Evolutionary conservation across 2,113 vertebrate species (phyloP), one percentile per base, ranked within the genome.

Genomic region (Mesitornis unicolor): DNA sequence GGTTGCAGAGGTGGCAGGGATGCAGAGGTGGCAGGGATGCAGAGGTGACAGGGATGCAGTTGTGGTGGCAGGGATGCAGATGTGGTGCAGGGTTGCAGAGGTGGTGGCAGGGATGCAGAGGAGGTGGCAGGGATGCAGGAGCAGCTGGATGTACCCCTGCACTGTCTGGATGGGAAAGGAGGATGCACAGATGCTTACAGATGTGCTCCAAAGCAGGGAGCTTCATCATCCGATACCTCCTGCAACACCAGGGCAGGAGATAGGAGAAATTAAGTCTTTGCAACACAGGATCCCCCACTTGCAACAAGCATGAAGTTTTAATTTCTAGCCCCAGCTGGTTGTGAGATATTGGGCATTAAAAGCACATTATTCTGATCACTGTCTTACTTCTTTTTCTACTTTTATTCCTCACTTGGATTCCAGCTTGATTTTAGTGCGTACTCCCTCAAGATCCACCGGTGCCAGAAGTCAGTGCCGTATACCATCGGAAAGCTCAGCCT

Each of bases 271-370:
- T 7, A 94, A 95, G 36, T 9, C 64, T 90, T 45, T 16, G 15
- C 47, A 45, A 73, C 92, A 31, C 43, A 69, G 73, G 91, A 88
- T 87, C 80, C 61, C 70, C 88, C 19, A 36, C 92, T 87, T 60
- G 70, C 83, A 73, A 24, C 48, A 36, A 69, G 61, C 76, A n/a
- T 1, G n/a, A 25, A 63, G 93, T 67, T 96, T 89, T 93, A 53
- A 96, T 97, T 96, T 89, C 93, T 24, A 80, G 80, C 88, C 95
- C 67, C 97, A 96, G 92, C 93, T 94, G 93, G 93, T 90, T 91
- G 93, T 96, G 95, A 95, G 96, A 95, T 97, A 94, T 95, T 77
- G 89, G 92, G 90, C 90, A 97, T 96, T 95, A 97, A 96, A 97
- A 95, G 80, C 20, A 81, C 95, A 95, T 97, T 95, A 93, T 94